These are phyloP conservation scores for Dicerorhinus sumatrensis DNA, from an alignment of 2,113 vertebrate genomes.

Conservation along the genomic window DNA sequence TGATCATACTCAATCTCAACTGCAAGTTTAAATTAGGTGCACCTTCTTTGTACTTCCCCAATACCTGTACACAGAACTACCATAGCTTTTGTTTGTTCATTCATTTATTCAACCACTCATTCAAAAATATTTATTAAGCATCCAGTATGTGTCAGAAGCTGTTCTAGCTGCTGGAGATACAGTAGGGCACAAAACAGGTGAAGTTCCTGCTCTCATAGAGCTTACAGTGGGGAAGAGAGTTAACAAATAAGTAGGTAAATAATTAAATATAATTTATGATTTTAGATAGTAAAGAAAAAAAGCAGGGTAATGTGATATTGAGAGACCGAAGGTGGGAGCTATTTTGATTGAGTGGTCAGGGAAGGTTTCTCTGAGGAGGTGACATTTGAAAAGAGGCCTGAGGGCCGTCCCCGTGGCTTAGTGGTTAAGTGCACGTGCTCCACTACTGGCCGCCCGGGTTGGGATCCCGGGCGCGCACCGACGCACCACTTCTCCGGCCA, in stretches of 20 bases:
- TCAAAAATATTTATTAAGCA: constrained; percentile 39
- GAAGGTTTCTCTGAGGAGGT: neutral
- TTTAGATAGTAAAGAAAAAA: constrained; percentile 25
- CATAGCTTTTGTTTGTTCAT: neutral
- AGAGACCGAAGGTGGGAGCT: neutral
- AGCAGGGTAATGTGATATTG: neutral
- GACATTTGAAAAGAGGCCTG: constrained; percentile 41
- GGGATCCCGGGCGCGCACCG: too few relatives aligned
- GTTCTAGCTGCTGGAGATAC: neutral
- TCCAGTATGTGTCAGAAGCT: neutral
- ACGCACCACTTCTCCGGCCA: too few relatives aligned
- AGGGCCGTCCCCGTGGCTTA: neutral
- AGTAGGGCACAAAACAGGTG: neutral
- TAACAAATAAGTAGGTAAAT: neutral
- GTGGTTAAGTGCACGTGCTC: too few relatives aligned
- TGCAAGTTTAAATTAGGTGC: neutral
- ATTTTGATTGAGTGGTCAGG: neutral
- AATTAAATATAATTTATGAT: neutral
- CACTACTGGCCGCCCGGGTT: too few relatives aligned
- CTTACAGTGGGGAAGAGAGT: neutral
- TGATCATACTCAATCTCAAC: neutral
- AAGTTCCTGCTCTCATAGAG: neutral
- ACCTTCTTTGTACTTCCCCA: neutral
- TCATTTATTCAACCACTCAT: neutral
- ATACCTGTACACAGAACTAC: neutral